Conservation (phyloP, 1,140 invertebrate species). For the Megalonaias nervosa region DNA sequence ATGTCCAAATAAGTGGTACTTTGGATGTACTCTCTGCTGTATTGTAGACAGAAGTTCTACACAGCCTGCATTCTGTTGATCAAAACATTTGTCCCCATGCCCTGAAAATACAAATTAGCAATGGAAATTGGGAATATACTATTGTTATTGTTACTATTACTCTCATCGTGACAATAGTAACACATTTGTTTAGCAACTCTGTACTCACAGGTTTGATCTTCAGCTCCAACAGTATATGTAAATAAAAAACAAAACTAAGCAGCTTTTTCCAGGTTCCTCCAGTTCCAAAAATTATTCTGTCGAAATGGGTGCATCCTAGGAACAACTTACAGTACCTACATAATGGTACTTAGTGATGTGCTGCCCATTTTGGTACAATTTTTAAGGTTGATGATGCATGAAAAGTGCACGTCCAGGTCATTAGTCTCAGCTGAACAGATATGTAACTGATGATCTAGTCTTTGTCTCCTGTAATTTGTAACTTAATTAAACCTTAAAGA, state of each 20-base stretch:
- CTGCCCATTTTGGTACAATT: too few relatives aligned
- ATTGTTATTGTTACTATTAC: not conserved
- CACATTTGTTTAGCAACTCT: not conserved
- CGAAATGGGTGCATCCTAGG: too few relatives aligned
- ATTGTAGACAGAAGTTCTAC: slow-evolving; percentile 86
- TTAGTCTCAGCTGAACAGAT: too few relatives aligned
- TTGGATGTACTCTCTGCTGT: slow-evolving; percentile 84
- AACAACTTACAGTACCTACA: too few relatives aligned
- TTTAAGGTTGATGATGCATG: too few relatives aligned
- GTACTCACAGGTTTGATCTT: not conserved
- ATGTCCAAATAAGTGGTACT: slow-evolving; percentile 91
- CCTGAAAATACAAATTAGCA: slow-evolving; percentile 72
- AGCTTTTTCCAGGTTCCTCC: not conserved
- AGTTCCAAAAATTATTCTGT: too few relatives aligned
- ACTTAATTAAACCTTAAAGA: too few relatives aligned
- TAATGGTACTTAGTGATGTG: too few relatives aligned
- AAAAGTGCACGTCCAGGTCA: too few relatives aligned
- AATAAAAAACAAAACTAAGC: not conserved
- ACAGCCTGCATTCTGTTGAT: slow-evolving; percentile 84
- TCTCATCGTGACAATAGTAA: too few relatives aligned
- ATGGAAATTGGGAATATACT: not conserved
- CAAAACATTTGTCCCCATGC: slow-evolving; percentile 84
- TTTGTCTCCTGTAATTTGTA: too few relatives aligned
- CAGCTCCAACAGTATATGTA: not conserved
- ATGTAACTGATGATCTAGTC: too few relatives aligned